A percentile compares a stretch with the other conserved stretches of the same genome.
phyloP scores from a whole-genome alignment of 2,113 vertebrate species.

The Nycticryphes semicollaris region DNA sequence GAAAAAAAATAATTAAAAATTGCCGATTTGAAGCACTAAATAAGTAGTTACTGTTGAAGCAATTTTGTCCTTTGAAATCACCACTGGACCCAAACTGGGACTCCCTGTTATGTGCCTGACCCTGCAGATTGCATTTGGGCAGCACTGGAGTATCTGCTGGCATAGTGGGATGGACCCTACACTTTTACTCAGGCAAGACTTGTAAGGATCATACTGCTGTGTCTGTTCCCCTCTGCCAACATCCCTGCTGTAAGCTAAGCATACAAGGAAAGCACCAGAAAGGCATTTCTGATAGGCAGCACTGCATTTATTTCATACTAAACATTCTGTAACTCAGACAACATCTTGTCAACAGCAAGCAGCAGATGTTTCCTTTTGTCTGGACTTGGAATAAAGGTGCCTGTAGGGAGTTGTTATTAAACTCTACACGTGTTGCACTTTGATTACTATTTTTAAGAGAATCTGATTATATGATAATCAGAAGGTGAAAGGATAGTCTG shows the following conservation, averaged over 20 bases:
- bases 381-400: slow-evolving; percentile 56
- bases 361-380: slow-evolving; percentile 52
- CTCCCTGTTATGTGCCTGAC: not conserved
- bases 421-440: slow-evolving; percentile 38
- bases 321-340: slow-evolving; percentile 17
- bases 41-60: not conserved
- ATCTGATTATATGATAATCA: not conserved
- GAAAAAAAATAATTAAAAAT: no score
- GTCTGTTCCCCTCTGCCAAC: not conserved
- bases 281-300: not conserved
- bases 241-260: accelerated
- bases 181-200: not conserved
- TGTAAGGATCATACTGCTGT: accelerated
- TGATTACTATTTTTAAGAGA: slow-evolving; percentile 53
- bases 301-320: not conserved
- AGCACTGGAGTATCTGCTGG: not conserved
- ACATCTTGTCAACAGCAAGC: slow-evolving; percentile 41
- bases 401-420: slow-evolving; percentile 45
- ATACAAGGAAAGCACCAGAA: not conserved
- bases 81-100: not conserved
- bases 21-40: not conserved
- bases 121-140: not conserved
- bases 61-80: not conserved
- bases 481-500: slow-evolving; percentile 4
- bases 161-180: accelerated